Evolutionary conservation across 2,797 vertebrate genomes (phyloP).

Genomic region (Hipposideros larvatus): DNA sequence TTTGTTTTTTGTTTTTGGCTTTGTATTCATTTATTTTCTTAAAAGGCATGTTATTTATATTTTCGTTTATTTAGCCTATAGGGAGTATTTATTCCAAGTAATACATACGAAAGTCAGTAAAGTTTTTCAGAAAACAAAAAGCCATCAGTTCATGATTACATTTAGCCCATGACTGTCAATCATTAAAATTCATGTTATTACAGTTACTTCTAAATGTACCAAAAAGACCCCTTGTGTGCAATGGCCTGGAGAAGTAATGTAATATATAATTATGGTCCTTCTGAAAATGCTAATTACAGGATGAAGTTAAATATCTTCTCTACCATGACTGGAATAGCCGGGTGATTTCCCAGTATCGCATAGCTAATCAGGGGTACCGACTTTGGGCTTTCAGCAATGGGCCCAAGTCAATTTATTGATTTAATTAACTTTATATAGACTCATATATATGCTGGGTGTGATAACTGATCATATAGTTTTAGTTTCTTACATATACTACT

Average conservation of each 20-base stretch:
- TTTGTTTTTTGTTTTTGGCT: neutral
- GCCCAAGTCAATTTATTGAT: neutral
- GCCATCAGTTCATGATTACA: conserved; percentile 14
- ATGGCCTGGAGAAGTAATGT: conserved; percentile 62
- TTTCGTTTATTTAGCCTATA: conserved; percentile 38
- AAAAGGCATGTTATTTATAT: conserved; percentile 15
- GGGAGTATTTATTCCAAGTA: conserved; percentile 36
- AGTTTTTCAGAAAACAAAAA: conserved; percentile 37
- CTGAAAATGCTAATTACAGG: conserved; percentile 70
- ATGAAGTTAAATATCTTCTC: conserved; percentile 57
- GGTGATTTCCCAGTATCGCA: neutral
- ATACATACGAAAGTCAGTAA: conserved; percentile 50
- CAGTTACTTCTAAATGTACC: conserved; percentile 75
- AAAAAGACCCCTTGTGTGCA: conserved; percentile 64
- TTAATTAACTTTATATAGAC: neutral
- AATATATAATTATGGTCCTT: conserved; percentile 68
- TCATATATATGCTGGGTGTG: neutral
- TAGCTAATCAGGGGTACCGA: neutral
- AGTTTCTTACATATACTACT: neutral
- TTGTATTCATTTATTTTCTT: conserved; percentile 49
- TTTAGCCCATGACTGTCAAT: conserved; percentile 64
- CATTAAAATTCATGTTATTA: conserved; percentile 75
- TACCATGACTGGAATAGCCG: conserved; percentile 10
- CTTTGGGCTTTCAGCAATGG: conserved; percentile 26
- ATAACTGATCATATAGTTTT: conserved; percentile 29